Conservation (phyloP, 2,888 invertebrate genomes). For the Neoaliturus tenellus region DNA sequence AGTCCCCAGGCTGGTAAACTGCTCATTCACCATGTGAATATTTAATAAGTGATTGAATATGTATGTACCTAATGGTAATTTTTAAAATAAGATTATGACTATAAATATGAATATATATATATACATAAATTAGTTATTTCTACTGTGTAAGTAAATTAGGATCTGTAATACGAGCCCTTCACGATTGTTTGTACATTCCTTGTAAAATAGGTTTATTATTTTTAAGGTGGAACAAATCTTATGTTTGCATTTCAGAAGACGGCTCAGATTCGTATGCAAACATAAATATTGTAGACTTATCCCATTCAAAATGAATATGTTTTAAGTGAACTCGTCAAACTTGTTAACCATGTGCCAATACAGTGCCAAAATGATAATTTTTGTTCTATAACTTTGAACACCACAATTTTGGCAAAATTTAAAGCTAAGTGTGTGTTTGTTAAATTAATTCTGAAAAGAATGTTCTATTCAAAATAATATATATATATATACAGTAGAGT, state of each 20-base stretch:
- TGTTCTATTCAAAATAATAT: too few relatives aligned
- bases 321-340: not conserved
- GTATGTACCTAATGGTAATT: slow-evolving; percentile 46
- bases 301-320: not conserved
- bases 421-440: too few relatives aligned
- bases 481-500: too few relatives aligned
- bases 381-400: too few relatives aligned
- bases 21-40: slow-evolving; percentile 54
- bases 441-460: too few relatives aligned
- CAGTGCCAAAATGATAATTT: not conserved
- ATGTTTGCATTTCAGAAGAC: slow-evolving; percentile 13
- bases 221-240: slow-evolving; percentile 40
- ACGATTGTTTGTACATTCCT: slow-evolving; percentile 29
- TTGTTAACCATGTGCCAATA: not conserved
- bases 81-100: slow-evolving; percentile 46
- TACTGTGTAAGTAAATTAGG: slow-evolving; percentile 49
- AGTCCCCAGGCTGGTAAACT: not conserved
- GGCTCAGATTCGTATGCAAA: slow-evolving; percentile 33
- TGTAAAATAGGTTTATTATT: not conserved
- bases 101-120: slow-evolving; percentile 40
- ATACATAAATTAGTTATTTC: slow-evolving; percentile 49
- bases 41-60: slow-evolving; percentile 41
- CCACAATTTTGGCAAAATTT: too few relatives aligned
- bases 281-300: not conserved
- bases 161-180: slow-evolving; percentile 28